A percentile compares a stretch with the other conserved stretches of the same genome.
Evolutionary conservation across 2,113 vertebrate genomes (phyloP).

Genomic region (Desmodus rotundus): DNA sequence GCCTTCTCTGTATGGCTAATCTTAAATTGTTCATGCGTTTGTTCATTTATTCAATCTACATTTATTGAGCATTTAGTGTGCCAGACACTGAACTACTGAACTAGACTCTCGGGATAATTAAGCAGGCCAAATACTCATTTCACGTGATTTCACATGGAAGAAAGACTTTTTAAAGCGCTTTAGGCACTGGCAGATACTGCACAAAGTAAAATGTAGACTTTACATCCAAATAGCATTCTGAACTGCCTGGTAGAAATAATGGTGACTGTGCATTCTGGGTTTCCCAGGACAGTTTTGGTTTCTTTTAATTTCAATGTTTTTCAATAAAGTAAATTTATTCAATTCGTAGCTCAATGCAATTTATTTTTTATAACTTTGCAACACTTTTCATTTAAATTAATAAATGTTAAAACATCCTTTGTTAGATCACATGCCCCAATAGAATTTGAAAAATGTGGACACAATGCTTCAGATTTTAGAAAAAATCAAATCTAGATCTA

Average conservation of each 20-base stretch:
- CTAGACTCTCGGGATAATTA: conserved; percentile 52
- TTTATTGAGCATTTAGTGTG: conserved; percentile 57
- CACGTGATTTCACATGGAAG: conserved; percentile 46
- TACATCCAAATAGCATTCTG: background rate
- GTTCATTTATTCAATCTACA: conserved; percentile 37
- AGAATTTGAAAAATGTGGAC: conserved; percentile 14
- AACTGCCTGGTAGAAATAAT: conserved; percentile 20
- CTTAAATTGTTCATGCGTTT: conserved; percentile 50
- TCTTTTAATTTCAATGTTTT: conserved; percentile 27
- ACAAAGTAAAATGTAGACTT: conserved; percentile 15
- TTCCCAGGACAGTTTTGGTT: background rate
- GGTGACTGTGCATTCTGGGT: background rate
- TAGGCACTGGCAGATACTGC: background rate
- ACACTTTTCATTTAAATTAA: conserved; percentile 49
- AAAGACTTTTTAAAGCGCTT: background rate
- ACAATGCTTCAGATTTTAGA: background rate
- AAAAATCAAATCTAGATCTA: background rate
- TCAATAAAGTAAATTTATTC: conserved; percentile 44
- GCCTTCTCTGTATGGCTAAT: background rate
- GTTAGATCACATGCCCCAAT: background rate
- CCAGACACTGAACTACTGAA: conserved; percentile 50
- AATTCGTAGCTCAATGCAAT: background rate
- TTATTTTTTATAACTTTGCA: conserved; percentile 49
- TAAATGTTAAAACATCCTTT: conserved; percentile 19
- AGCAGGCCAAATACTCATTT: conserved; percentile 42